Percentiles rank a stretch among this genome's conserved stretches.
Conservation (phyloP, 2,888 invertebrate species). For the Caradrina kadenii region DNA sequence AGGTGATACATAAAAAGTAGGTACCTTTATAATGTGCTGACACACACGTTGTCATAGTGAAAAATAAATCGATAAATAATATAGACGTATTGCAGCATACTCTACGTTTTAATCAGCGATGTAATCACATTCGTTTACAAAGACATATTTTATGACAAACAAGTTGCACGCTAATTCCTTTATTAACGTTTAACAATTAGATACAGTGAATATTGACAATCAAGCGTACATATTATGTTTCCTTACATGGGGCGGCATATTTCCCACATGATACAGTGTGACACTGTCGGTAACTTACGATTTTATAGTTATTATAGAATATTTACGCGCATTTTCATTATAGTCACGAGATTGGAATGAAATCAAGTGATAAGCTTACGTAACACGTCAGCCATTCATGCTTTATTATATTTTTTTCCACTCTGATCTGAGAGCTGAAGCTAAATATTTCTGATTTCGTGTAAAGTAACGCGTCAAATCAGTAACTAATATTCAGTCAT, state of each 20-base stretch:
- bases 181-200: slow-evolving; percentile 63
- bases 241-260: slow-evolving; percentile 70
- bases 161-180: slow-evolving; percentile 63
- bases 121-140: slow-evolving; percentile 50
- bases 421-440: slow-evolving; percentile 6
- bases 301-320: slow-evolving; percentile 65
- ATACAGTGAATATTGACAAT: slow-evolving; percentile 60
- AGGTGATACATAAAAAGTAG: slow-evolving; percentile 29
- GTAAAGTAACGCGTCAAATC: not conserved
- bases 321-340: slow-evolving; percentile 57
- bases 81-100: slow-evolving; percentile 41
- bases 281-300: slow-evolving; percentile 65
- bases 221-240: slow-evolving; percentile 61
- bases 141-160: slow-evolving; percentile 64
- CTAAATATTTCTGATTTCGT: not conserved
- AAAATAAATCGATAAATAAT: slow-evolving; percentile 29
- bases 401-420: slow-evolving; percentile 56
- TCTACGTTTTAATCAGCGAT: slow-evolving; percentile 54
- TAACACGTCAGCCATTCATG: slow-evolving; percentile 62
- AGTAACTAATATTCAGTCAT: not conserved
- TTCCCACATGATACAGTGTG: slow-evolving; percentile 74
- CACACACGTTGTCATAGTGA: slow-evolving; percentile 31
- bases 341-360: slow-evolving; percentile 72
- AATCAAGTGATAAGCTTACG: slow-evolving; percentile 63
- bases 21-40: slow-evolving; percentile 35